A percentile compares a stretch with the other conserved stretches of the same genome.
Evolutionary conservation across 2,797 vertebrate genomes (phyloP).

Genomic region (Neostethus bicornis): DNA sequence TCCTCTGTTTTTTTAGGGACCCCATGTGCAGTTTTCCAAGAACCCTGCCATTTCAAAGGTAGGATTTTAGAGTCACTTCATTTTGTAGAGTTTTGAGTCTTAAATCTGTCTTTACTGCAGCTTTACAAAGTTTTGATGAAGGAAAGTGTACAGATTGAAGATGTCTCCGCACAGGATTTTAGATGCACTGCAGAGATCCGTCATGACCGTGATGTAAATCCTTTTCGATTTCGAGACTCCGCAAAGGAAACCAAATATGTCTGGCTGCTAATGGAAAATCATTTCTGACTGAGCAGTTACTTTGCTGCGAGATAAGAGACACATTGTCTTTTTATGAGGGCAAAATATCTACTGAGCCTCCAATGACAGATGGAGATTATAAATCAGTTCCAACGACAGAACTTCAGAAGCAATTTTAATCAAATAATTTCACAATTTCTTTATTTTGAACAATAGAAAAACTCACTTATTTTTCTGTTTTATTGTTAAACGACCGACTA

Average conservation of each 20-base stretch:
- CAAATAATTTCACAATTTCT: too few species aligned
- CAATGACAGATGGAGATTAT: too few species aligned
- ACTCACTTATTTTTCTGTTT: too few species aligned
- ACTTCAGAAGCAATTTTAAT: too few species aligned
- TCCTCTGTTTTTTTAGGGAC: conserved; percentile 6
- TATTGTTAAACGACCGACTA: too few species aligned
- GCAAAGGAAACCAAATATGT: conserved; percentile 5
- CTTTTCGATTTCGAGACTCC: conserved; percentile 33
- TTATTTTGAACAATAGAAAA: too few species aligned
- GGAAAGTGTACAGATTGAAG: conserved; percentile 25
- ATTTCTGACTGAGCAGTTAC: neutral
- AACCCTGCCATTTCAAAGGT: too few species aligned
- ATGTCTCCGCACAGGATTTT: conserved; percentile 11
- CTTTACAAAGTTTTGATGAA: neutral
- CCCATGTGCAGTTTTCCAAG: neutral
- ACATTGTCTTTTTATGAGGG: too few species aligned
- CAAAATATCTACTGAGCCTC: too few species aligned
- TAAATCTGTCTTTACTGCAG: conserved; percentile 49
- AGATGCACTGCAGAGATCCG: conserved; percentile 1
- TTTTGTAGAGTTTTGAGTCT: conserved; percentile 22
- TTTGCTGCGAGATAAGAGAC: neutral
- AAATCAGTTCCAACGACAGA: too few species aligned
- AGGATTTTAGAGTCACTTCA: conserved; percentile 11
- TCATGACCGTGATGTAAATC: conserved; percentile 39
- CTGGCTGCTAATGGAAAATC: neutral